These are phyloP conservation scores for Plotosus lineatus DNA, from an alignment of 2,113 vertebrate genomes.

Conservation along the genomic window DNA sequence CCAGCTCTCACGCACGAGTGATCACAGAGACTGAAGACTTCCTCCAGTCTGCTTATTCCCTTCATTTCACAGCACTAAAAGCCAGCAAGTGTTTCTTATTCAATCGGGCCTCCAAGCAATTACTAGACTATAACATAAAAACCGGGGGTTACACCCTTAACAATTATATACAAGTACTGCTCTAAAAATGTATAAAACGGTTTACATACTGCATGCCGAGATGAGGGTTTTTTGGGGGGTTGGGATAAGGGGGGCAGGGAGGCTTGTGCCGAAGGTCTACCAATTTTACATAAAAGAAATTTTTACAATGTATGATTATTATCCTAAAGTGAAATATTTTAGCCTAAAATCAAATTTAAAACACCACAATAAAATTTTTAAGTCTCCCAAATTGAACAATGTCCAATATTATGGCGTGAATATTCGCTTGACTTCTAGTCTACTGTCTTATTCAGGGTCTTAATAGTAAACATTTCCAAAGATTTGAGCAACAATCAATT, in stretches of 20 bases:
- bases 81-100: background rate
- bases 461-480: too few relatives aligned
- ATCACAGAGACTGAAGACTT: slow-evolving; percentile 55
- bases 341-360: too few relatives aligned
- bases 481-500: background rate
- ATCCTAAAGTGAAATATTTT: too few relatives aligned
- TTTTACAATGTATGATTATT: background rate
- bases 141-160: background rate
- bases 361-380: too few relatives aligned
- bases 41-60: slow-evolving; percentile 41
- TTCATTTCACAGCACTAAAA: slow-evolving; percentile 34
- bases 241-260: too few relatives aligned
- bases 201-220: background rate
- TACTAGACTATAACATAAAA: background rate
- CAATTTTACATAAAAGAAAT: background rate
- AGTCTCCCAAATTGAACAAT: too few relatives aligned
- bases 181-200: background rate
- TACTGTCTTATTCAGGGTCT: background rate
- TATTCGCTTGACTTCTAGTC: background rate
- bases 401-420: too few relatives aligned
- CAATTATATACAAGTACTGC: background rate
- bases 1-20: slow-evolving; percentile 55
- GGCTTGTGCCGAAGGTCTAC: background rate
- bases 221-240: too few relatives aligned
- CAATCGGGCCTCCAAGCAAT: background rate